Base-by-base conservation (phyloP, 2,797 vertebrate genomes). In the Sus cebifrons region DNA sequence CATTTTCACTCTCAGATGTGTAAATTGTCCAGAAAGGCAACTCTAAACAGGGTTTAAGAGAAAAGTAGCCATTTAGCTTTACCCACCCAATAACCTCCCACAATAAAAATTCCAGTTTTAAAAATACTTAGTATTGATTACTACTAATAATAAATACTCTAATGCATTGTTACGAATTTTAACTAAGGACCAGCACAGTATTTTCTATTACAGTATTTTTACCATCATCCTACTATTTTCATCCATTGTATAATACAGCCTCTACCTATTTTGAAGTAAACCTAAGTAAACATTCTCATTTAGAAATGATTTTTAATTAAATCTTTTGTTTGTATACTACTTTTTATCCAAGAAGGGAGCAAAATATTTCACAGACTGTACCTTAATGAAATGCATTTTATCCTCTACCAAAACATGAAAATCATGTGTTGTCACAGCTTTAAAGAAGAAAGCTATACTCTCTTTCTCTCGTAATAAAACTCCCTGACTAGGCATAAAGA, bases 231-330 rank as follows among this genome's bases (percentile, higher is more conserved):
- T 78, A 7, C 64, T 79, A n/a, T 71, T 89, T 89, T 77, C 32
- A 67, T 23, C 62, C 15, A 15, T 82, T 94, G 54, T 32, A 49
- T 84, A 70, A 68, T 73, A 87, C 29, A 88, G 1, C 77, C 25
- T 70, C 58, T 27, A 82, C 71, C 86, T 93, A 29, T 96, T 96
- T 96, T 81, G 91, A 95, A 73, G 15, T 89, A 95, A 96, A 89
- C 1, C 4, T 81, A 95, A 36, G 32, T 75, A 94, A 97, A 49
- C 21, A 91, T 86, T 96, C 68, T 81, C 20, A 67, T 82, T 87
- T 94, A 83, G 78, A 89, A 92, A 86, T 71, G 95, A 54, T 70
- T 90, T 91, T 96, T 97, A 94, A 89, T 79, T 91, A 70, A 89
- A 21, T 86, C 15, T 81, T 97, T 90, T 79, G 56, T 95, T 94